Evolutionary conservation across 1,140 invertebrate species (phyloP).

Genomic region (Drosophila bifasciata): DNA sequence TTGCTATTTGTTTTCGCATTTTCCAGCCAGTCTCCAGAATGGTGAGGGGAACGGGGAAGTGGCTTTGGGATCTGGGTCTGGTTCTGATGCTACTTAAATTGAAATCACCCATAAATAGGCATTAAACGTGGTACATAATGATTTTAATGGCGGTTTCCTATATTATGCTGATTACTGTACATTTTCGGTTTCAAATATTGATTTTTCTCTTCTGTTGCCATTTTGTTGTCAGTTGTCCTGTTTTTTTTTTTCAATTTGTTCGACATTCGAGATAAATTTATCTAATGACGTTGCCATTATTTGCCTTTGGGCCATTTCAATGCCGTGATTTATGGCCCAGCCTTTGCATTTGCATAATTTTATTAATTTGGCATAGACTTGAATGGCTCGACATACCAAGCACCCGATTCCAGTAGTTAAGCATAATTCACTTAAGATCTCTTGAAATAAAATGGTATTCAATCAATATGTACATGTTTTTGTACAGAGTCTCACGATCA

Average conservation of each 20-base stretch:
- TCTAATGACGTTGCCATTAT: slow-evolving; percentile 59
- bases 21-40: not conserved
- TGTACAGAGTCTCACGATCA: too few relatives aligned
- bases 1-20: slow-evolving; percentile 32
- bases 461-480: too few relatives aligned
- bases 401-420: not conserved
- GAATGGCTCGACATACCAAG: slow-evolving; percentile 22
- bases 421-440: slow-evolving; percentile 2
- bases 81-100: slow-evolving; percentile 50
- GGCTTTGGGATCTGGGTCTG: not conserved
- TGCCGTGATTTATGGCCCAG: slow-evolving; percentile 41
- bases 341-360: slow-evolving; percentile 51
- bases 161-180: slow-evolving; percentile 42
- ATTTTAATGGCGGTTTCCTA: slow-evolving; percentile 39
- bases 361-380: slow-evolving; percentile 37
- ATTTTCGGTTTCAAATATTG: slow-evolving; percentile 53
- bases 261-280: slow-evolving; percentile 47
- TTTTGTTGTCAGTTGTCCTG: slow-evolving; percentile 11
- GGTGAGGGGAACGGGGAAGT: too few relatives aligned
- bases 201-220: slow-evolving; percentile 33
- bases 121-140: slow-evolving; percentile 51
- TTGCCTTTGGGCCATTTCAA: slow-evolving; percentile 39
- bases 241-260: slow-evolving; percentile 44
- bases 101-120: slow-evolving; percentile 67
- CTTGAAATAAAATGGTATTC: not conserved